These are phyloP conservation scores for Euglossa dilemma DNA, from an alignment of 1,140 invertebrate genomes.

Conservation along the genomic window DNA sequence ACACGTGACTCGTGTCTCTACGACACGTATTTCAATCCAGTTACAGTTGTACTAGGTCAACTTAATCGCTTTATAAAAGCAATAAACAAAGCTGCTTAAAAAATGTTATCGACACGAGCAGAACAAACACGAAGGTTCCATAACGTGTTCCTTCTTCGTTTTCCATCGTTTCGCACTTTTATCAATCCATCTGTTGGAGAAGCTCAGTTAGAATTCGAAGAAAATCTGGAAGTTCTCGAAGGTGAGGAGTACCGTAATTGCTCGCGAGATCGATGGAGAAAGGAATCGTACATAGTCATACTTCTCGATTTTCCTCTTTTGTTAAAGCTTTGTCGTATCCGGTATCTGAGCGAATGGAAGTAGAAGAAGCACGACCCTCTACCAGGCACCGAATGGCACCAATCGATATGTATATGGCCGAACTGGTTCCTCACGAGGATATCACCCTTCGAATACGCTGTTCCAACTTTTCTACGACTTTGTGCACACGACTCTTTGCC, in stretches of 20 bases:
- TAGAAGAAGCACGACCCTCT: constrained; percentile 66
- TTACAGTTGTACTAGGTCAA: constrained; percentile 1
- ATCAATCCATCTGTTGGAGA: background rate
- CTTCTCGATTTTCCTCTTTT: constrained; percentile 36
- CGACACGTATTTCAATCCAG: background rate
- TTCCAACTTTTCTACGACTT: constrained; percentile 47
- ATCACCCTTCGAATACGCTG: constrained; percentile 46
- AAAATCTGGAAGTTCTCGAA: background rate
- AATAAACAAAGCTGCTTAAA: background rate
- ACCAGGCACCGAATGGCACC: constrained; percentile 79
- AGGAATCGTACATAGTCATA: background rate
- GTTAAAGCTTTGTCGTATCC: constrained; percentile 44
- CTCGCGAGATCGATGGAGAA: background rate
- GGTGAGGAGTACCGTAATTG: background rate
- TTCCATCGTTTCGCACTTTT: background rate
- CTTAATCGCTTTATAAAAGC: background rate
- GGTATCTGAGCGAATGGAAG: constrained; percentile 46
- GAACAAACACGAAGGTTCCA: background rate
- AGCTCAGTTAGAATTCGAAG: background rate
- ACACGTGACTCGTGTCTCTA: background rate
- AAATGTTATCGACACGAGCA: background rate
- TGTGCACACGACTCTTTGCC: background rate
- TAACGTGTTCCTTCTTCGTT: background rate
- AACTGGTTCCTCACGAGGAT: constrained; percentile 39
- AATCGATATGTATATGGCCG: constrained; percentile 73